Evolutionary conservation across 2,888 invertebrate species (phyloP), one percentile per base, ranked within the genome.

Genomic region (Macrosiphum euphorbiae): DNA sequence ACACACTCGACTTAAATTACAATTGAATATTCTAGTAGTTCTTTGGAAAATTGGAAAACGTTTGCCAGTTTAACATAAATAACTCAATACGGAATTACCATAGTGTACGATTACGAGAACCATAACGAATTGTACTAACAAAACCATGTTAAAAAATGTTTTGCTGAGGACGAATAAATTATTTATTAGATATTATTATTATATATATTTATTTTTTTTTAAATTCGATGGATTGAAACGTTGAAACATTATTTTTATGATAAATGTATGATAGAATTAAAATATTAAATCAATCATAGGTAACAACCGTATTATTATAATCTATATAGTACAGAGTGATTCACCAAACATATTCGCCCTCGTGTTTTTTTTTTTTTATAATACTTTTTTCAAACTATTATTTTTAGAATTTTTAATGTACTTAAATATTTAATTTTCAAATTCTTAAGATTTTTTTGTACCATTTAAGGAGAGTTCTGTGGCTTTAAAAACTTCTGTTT

Each of bases 41-140:
- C 61, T 61, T 87, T 92, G 61, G 87, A 92, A 92, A 92, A 87
- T 87, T 87, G 92, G 50, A 92, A 61, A 92, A 92, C 92, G 58
- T n/a, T 91, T 91, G 44, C 24, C 58, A 35, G 55, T 86, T 91
- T 91, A 47, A 86, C 91, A 91, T 91, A 44, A 86, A 91, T 91
- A 91, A 91, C 86, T 58, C n/a, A 47, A 44, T n/a, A 47, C n/a
- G 35, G 44, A 55, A 91, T 91, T 85, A 85, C 55, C 85, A 84
- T 90, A 35, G 41, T 10, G 44, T 28, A 44, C 55, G 44, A 84
- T 84, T 44, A 84, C 52, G 20, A 8, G 20, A 35, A 35, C 20
- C 78, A 35, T 78, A 78, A 84, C 84, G 84, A 35, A 41, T 41
- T 20, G 20, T 20, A 50, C 20, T 16, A n/a, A 87, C 58, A 58